phyloP scores from a whole-genome alignment of 1,140 invertebrate species.

The Anastrepha obliqua region DNA sequence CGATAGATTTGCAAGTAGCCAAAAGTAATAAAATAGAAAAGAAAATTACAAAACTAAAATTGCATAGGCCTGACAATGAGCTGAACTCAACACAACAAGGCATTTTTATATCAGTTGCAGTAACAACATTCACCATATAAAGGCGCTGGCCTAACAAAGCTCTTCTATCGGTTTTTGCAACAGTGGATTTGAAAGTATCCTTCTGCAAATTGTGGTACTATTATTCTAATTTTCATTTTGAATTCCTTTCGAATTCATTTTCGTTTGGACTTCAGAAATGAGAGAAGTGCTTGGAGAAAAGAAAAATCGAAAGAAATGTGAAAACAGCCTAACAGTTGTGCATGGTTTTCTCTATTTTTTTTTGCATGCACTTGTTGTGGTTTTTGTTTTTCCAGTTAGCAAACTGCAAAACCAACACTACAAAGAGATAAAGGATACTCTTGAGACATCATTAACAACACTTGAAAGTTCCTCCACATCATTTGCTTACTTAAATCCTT shows the following conservation, averaged over 20 bases:
- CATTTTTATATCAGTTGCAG: too few species aligned
- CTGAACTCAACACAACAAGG: too few species aligned
- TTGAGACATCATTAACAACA: slow-evolving; percentile 53
- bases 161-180: neutral
- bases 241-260: neutral
- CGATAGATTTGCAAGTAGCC: too few species aligned
- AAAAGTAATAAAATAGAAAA: too few species aligned
- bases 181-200: neutral
- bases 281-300: too few species aligned
- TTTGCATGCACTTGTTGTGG: neutral
- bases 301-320: too few species aligned
- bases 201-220: neutral
- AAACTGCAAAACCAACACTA: slow-evolving; percentile 3
- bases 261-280: too few species aligned
- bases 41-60: too few species aligned
- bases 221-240: neutral
- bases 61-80: too few species aligned
- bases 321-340: too few species aligned
- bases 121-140: too few species aligned
- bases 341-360: too few species aligned
- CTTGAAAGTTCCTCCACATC: slow-evolving; percentile 24
- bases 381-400: neutral
- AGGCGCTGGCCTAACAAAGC: neutral
- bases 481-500: slow-evolving; percentile 8
- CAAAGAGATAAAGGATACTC: slow-evolving; percentile 3